These are phyloP conservation scores for Dolomedes plantarius DNA, from an alignment of 2,888 invertebrate genomes.

Conservation along the genomic window DNA sequence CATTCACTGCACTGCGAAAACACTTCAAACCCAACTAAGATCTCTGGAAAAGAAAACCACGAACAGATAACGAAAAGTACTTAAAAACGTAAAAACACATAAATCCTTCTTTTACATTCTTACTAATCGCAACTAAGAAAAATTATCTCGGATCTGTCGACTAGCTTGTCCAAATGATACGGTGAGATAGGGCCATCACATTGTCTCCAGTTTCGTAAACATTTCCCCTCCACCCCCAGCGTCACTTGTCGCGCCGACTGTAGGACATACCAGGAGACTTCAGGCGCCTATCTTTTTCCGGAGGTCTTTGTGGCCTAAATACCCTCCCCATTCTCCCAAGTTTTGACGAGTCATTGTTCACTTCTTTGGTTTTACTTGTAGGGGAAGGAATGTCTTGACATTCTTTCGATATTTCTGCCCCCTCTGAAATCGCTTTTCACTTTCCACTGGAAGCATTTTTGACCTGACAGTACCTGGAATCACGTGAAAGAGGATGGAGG, in stretches of 20 bases:
- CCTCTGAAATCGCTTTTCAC: not conserved
- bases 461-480: not conserved
- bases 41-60: too few relatives aligned
- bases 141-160: not conserved
- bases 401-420: not conserved
- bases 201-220: conserved; percentile 2
- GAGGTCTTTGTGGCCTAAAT: conserved; percentile 7
- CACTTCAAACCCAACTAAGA: too few relatives aligned
- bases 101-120: not conserved
- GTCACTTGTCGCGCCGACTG: not conserved
- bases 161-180: not conserved
- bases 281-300: conserved; percentile 15
- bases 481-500: not conserved
- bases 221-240: not conserved
- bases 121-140: not conserved
- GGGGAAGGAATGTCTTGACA: not conserved
- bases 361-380: not conserved
- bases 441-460: not conserved
- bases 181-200: not conserved
- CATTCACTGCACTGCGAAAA: too few relatives aligned
- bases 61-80: not conserved
- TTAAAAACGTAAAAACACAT: not conserved
- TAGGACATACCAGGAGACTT: conserved; percentile 1
- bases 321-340: not conserved
- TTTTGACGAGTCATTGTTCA: conserved; percentile 4